phyloP scores from a whole-genome alignment of 2,113 vertebrate species.

The Ibidorhyncha struthersii region DNA sequence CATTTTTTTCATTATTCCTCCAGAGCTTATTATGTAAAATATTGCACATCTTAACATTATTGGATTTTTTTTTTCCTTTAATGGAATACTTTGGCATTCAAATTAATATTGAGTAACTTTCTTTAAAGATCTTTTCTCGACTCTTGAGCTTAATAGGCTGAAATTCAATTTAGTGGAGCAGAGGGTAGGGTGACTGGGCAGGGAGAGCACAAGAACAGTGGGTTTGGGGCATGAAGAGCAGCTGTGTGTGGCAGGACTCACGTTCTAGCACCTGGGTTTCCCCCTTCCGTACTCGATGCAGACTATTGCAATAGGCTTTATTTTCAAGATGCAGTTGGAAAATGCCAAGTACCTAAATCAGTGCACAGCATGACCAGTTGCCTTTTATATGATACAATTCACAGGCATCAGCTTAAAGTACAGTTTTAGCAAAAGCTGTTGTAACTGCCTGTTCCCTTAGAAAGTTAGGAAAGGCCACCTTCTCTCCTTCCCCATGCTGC shows the following conservation, averaged over 20 bases:
- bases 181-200: background rate
- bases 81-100: background rate
- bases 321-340: background rate
- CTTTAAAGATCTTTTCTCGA: background rate
- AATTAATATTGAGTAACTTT: constrained; percentile 22
- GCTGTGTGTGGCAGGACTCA: background rate
- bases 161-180: constrained; percentile 1
- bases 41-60: background rate
- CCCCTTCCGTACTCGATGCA: background rate
- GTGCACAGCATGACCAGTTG: background rate
- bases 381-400: background rate
- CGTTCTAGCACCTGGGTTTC: background rate
- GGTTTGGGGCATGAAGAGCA: fast-evolving
- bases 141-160: background rate
- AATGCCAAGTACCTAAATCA: background rate
- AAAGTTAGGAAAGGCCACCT: background rate
- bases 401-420: background rate
- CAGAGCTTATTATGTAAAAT: background rate
- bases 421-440: background rate
- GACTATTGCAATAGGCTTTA: background rate
- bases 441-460: background rate
- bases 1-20: background rate
- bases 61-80: background rate
- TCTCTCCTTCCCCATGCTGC: background rate
- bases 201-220: background rate